Base-by-base conservation (phyloP, 1,140 invertebrate genomes). In the Trichoplusia ni region DNA sequence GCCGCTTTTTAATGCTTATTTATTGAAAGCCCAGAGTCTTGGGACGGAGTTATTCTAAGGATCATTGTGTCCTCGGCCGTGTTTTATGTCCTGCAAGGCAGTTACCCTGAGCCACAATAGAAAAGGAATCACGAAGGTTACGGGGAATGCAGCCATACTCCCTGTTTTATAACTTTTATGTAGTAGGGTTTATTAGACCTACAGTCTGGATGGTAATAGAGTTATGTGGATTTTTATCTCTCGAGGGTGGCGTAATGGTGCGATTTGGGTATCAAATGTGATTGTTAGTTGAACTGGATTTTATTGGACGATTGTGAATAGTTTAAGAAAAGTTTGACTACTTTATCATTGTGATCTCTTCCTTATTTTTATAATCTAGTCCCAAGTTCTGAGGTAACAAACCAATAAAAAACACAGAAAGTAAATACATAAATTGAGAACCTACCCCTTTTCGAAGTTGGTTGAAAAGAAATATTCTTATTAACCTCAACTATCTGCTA, bases 1-100 rank as follows among this genome's bases (percentile, higher is more conserved):
- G 65, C 66, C 70, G 72, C 66, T 69, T 77, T 82, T 81, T 84
- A 87, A 85, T 81, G 79, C 80, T 84, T 87, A 87, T 87, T 87
- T 87, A 87, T 87, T 80, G 83, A 82, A 80, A 84, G 77, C 75
- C 59, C 70, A 61, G 65, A 68, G 65, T 73, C 73, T 76, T 77
- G 67, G 64, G 60, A 9, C 53, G 62, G 73, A 83, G 79, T 82
- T 80, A 82, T 74, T 74, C 63, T 53, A 82, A 61, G 73, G 84
- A 84, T 84, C 81, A 84, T 62, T 66, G 77, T 84, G 82, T 83
- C 82, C 64, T 62, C 75, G 53, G 54, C 51, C 23, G 33, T 79
- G 75, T 66, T 85, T 85, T 85, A 85, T 83, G 81, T 54, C 68
- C 64, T 64, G 42, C 61, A 44, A 33, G 42, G 56, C 40, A 33